Evolutionary conservation across 2,888 invertebrate genomes (phyloP).

Genomic region (Eurytoma californica): DNA sequence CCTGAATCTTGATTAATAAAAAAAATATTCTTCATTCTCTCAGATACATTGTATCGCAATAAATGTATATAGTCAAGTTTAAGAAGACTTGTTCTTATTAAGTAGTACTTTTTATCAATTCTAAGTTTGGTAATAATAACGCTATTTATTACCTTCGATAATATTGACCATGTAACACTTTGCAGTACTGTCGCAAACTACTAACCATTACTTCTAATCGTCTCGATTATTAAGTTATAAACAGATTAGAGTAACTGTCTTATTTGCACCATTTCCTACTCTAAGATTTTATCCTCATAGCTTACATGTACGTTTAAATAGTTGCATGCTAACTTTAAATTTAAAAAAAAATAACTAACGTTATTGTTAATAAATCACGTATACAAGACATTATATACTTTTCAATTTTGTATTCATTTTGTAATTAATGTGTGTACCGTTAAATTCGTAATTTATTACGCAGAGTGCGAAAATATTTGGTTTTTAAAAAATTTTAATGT

Average conservation of each 20-base stretch:
- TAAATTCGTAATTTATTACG: slow-evolving; percentile 16
- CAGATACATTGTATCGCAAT: slow-evolving; percentile 21
- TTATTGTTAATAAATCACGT: slow-evolving; percentile 17
- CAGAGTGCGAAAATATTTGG: neutral
- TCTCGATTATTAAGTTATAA: slow-evolving; percentile 32
- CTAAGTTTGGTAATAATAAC: slow-evolving; percentile 46
- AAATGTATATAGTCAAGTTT: slow-evolving; percentile 40
- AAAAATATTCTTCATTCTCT: slow-evolving; percentile 3
- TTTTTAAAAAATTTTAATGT: slow-evolving; percentile 18
- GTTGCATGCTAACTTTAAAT: slow-evolving; percentile 15
- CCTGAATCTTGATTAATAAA: slow-evolving; percentile 33
- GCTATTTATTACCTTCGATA: slow-evolving; percentile 40
- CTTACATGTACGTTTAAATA: slow-evolving; percentile 23
- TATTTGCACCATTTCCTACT: slow-evolving; percentile 37
- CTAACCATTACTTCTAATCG: slow-evolving; percentile 34
- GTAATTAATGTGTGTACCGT: slow-evolving; percentile 18
- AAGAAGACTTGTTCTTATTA: slow-evolving; percentile 44
- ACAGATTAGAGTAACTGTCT: slow-evolving; percentile 31
- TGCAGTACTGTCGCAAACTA: slow-evolving; percentile 43
- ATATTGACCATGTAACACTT: slow-evolving; percentile 40
- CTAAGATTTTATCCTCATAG: slow-evolving; percentile 30
- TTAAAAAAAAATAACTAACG: slow-evolving; percentile 31
- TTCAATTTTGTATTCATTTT: slow-evolving; percentile 25
- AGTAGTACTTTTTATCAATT: slow-evolving; percentile 47
- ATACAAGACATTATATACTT: slow-evolving; percentile 28